A percentile compares a stretch with the other conserved stretches of the same genome.
Conservation (phyloP, 2,888 invertebrate species). For the Zootermopsis nevadensis region DNA sequence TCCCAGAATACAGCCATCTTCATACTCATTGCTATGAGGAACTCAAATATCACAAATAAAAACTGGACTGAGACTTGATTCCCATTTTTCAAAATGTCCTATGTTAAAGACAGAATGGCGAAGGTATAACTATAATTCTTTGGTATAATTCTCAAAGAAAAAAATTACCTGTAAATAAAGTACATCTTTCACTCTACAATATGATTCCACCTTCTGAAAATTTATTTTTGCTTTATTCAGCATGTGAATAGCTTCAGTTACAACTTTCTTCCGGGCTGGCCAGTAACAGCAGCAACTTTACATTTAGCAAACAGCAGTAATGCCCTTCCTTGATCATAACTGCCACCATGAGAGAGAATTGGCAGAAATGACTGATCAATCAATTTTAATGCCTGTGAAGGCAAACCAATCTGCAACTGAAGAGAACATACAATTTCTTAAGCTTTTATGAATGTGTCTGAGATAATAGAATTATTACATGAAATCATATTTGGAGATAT, state of each 20-base stretch:
- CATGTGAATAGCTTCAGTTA: constrained; percentile 71
- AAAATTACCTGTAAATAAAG: constrained; percentile 73
- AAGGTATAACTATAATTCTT: background rate
- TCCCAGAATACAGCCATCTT: no score
- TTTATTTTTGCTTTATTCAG: constrained; percentile 75
- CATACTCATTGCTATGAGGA: no score
- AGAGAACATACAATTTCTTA: constrained; percentile 45
- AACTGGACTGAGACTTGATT: no score
- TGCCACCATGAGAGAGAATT: constrained; percentile 83
- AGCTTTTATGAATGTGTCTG: no score
- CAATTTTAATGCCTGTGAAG: constrained; percentile 78
- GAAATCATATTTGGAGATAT: no score
- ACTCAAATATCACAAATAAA: no score
- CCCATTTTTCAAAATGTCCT: no score
- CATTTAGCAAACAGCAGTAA: constrained; percentile 83
- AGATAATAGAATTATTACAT: no score
- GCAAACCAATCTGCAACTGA: constrained; percentile 79
- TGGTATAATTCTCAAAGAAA: background rate
- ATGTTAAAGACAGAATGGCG: background rate
- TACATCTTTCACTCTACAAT: constrained; percentile 78
- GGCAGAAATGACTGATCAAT: constrained; percentile 77
- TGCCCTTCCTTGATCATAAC: constrained; percentile 83
- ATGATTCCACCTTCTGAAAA: constrained; percentile 81
- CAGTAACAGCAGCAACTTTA: constrained; percentile 74
- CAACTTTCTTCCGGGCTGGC: constrained; percentile 62